Percentiles rank a stretch among this genome's conserved stretches.
phyloP scores from a whole-genome alignment of 2,797 vertebrate species.

The Myotis findleyi region DNA sequence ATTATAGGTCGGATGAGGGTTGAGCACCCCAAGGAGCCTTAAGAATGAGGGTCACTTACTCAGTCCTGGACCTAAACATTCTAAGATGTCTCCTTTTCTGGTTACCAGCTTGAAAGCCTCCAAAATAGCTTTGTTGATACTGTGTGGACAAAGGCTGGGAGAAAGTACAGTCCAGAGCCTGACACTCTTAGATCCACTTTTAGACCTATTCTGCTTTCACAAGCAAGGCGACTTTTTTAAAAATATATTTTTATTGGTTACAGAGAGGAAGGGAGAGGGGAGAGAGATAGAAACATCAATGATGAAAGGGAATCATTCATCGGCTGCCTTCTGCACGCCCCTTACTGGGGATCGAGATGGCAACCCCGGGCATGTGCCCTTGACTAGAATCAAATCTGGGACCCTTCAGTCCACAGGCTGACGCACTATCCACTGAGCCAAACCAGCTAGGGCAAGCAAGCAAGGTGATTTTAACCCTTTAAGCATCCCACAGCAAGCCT shows the following conservation, averaged over 20 bases:
- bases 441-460: background rate
- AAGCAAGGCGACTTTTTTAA: background rate
- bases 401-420: too few species aligned
- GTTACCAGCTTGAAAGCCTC: background rate
- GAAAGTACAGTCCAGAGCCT: background rate
- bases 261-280: too few species aligned
- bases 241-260: too few species aligned
- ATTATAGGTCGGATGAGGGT: background rate
- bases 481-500: background rate
- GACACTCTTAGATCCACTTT: background rate
- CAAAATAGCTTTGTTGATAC: background rate
- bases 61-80: background rate
- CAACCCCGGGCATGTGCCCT: too few species aligned
- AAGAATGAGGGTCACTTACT: background rate
- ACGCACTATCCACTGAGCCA: too few species aligned
- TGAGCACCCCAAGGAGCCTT: background rate
- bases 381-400: too few species aligned
- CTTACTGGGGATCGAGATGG: too few species aligned
- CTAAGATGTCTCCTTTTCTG: background rate
- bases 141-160: background rate
- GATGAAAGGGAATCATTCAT: too few species aligned
- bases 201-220: background rate
- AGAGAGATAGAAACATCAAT: too few species aligned
- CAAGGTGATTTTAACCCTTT: background rate
- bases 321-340: too few species aligned